These are phyloP conservation scores for Albula glossodonta DNA, from an alignment of 2,113 vertebrate genomes.

Conservation along the genomic window DNA sequence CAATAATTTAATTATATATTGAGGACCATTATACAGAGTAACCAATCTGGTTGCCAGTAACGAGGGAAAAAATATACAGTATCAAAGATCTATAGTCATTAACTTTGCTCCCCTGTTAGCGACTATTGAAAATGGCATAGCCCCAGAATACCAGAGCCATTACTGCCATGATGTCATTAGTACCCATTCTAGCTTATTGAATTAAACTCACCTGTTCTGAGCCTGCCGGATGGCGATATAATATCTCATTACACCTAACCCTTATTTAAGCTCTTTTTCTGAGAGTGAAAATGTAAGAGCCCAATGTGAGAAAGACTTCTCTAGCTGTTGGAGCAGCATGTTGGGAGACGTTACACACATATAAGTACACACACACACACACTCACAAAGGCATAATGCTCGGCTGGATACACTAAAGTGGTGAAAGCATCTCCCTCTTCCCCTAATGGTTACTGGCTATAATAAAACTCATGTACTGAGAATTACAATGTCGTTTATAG, in stretches of 20 bases:
- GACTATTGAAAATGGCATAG: neutral
- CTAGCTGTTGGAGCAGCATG: constrained; percentile 47
- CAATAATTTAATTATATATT: neutral
- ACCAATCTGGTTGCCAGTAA: neutral
- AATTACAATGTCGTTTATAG: constrained; percentile 78
- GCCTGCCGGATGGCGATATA: constrained; percentile 25
- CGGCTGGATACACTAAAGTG: constrained; percentile 61
- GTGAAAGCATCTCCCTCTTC: constrained; percentile 51
- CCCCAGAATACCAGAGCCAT: neutral
- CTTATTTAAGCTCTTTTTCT: constrained; percentile 45
- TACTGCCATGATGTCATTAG: neutral
- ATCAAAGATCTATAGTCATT: neutral
- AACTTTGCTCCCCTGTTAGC: neutral
- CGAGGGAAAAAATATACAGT: neutral
- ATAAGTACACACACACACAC: constrained; percentile 13
- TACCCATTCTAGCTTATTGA: neutral
- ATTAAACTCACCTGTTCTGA: constrained; percentile 31
- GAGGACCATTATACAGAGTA: neutral
- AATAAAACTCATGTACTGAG: constrained; percentile 69
- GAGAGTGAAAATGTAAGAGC: constrained; percentile 36
- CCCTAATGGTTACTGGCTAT: constrained; percentile 61
- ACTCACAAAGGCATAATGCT: constrained; percentile 60
- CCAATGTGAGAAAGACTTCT: constrained; percentile 52
- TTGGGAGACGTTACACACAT: constrained; percentile 14
- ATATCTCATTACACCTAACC: neutral